These are phyloP conservation scores for Nothoprocta perdicaria DNA, from an alignment of 2,113 vertebrate species.

Conservation along the genomic window DNA sequence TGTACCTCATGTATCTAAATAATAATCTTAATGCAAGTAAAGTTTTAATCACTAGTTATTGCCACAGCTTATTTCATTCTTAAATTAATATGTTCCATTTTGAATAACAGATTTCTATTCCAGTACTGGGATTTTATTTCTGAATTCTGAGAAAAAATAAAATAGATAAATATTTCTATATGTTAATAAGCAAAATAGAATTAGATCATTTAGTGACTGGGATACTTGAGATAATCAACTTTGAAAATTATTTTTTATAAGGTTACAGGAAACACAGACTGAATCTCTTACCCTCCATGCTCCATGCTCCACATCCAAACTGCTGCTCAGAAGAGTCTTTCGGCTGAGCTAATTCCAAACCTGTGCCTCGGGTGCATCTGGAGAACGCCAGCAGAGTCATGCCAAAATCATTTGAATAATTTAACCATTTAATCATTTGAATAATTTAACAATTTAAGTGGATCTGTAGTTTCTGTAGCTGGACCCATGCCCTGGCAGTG, in stretches of 20 bases:
- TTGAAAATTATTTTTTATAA: neutral
- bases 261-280: neutral
- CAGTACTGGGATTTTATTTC: neutral
- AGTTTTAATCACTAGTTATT: neutral
- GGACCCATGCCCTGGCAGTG: neutral
- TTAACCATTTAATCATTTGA: neutral
- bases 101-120: neutral
- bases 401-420: conserved; percentile 8
- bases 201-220: neutral
- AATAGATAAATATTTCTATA: neutral
- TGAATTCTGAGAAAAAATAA: neutral
- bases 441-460: conserved; percentile 28
- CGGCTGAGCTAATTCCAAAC: neutral
- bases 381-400: neutral
- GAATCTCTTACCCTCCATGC: neutral
- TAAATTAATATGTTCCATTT: neutral
- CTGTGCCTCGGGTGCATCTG: neutral
- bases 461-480: neutral
- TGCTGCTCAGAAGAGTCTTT: neutral
- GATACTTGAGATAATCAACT: neutral
- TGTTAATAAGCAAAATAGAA: neutral
- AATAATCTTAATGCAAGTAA: neutral
- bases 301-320: neutral
- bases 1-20: neutral
- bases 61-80: neutral